These are phyloP conservation scores for Conger conger DNA, from an alignment of 2,113 vertebrate genomes.

Conservation along the genomic window DNA sequence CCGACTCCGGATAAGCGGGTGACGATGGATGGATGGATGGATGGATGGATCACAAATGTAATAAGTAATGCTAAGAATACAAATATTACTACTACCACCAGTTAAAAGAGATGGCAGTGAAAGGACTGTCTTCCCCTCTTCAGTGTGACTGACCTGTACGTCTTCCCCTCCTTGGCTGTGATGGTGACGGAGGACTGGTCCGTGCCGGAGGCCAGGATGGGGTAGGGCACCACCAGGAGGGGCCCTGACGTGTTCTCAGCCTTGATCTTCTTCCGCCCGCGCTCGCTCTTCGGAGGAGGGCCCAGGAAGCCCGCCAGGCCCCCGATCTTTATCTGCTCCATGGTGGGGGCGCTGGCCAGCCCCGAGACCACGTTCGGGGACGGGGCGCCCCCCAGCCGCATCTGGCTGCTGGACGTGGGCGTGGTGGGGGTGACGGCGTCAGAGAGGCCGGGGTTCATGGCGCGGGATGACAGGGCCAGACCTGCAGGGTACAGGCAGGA, in stretches of 20 bases:
- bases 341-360: constrained; percentile 85
- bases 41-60: no score
- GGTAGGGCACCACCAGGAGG: constrained; percentile 92
- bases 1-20: no score
- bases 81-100: no score
- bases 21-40: no score
- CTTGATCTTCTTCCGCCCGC: constrained; percentile 97
- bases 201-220: constrained; percentile 84
- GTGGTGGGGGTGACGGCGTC: constrained; percentile 89
- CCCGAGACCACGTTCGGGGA: constrained; percentile 93
- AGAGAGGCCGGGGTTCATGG: constrained; percentile 75
- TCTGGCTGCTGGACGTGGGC: constrained; percentile 89
- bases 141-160: constrained; percentile 81
- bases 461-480: constrained; percentile 80
- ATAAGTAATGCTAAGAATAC: no score
- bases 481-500: constrained; percentile 61
- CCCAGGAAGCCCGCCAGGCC: constrained; percentile 89
- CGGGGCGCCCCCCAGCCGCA: constrained; percentile 83
- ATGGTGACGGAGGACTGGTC: constrained; percentile 76
- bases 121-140: no score
- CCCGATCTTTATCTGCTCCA: constrained; percentile 88
- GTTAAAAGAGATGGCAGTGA: no score
- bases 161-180: constrained; percentile 95
- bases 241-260: constrained; percentile 86
- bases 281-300: constrained; percentile 79